phyloP scores from a whole-genome alignment of 2,113 vertebrate genomes.

The Triplophysa siluroides region DNA sequence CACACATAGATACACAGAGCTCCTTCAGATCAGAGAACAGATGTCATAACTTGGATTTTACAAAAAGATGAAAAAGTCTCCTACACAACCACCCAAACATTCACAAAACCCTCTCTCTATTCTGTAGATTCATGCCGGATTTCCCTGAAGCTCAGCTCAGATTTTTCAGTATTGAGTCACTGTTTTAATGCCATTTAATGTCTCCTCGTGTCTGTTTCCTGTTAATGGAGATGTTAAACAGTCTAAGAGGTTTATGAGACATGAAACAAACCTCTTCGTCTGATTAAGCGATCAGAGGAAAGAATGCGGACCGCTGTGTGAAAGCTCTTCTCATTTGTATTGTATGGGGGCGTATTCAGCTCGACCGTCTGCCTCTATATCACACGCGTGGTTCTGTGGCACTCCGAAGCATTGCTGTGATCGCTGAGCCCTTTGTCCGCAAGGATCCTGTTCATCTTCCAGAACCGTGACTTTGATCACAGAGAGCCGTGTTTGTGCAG shows the following conservation, averaged over 20 bases:
- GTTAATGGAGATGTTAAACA: slow-evolving; percentile 47
- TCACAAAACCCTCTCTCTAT: background rate
- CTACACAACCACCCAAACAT: slow-evolving; percentile 12
- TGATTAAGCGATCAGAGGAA: slow-evolving; percentile 13
- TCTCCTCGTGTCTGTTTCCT: slow-evolving; percentile 9
- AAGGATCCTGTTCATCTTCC: slow-evolving; percentile 33
- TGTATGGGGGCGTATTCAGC: background rate
- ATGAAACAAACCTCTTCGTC: slow-evolving; percentile 18
- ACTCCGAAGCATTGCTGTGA: slow-evolving; percentile 57
- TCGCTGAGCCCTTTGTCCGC: slow-evolving; percentile 8
- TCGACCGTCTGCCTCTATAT: slow-evolving; percentile 37
- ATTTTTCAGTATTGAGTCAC: background rate
- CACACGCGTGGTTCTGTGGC: slow-evolving; percentile 66
- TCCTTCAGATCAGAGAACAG: slow-evolving; percentile 14
- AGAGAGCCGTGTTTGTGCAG: background rate
- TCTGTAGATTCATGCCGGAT: slow-evolving; percentile 10
- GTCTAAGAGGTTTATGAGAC: slow-evolving; percentile 24
- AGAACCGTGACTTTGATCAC: slow-evolving; percentile 24
- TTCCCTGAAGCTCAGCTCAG: background rate
- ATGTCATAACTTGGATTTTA: background rate
- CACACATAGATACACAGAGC: background rate
- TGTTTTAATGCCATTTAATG: slow-evolving; percentile 27
- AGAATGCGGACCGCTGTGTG: background rate
- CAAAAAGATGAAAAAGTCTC: background rate
- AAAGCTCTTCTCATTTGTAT: slow-evolving; percentile 37